These are phyloP conservation scores for Clavelina lepadiformis DNA, from an alignment of 23 tunicate species.

Conservation along the genomic window DNA sequence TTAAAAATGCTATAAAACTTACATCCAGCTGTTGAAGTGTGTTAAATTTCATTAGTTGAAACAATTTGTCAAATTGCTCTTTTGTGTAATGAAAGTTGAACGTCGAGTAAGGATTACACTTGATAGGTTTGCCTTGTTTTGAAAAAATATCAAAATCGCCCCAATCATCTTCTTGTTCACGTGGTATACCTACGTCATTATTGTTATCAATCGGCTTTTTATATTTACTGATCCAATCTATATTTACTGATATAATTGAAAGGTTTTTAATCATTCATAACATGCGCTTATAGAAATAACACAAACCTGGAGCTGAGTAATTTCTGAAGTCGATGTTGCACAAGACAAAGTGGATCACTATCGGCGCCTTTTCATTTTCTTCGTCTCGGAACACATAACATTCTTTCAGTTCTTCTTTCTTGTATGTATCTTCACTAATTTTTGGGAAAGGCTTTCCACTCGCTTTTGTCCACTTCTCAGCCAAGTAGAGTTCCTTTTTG, in stretches of 20 bases:
- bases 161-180: constrained; percentile 35
- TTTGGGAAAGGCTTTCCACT: constrained; percentile 37
- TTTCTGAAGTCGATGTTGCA: constrained; percentile 28
- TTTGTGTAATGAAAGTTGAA: no score
- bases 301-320: constrained; percentile 44
- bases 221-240: no score
- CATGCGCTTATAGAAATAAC: no score
- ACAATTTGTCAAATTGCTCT: constrained; percentile 47
- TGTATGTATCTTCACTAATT: constrained; percentile 36
- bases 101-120: no score
- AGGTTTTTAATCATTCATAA: no score
- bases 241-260: no score
- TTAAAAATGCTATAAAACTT: no score
- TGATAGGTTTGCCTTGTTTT: no score
- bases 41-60: constrained; percentile 43
- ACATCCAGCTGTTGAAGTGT: constrained; percentile 41
- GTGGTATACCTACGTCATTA: constrained; percentile 33
- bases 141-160: constrained; percentile 43
- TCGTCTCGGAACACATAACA: constrained; percentile 52
- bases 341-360: constrained; percentile 48
- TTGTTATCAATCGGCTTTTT: no score
- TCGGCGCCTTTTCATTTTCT: constrained; percentile 38
- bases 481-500: constrained; percentile 32
- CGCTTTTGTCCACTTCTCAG: constrained; percentile 55
- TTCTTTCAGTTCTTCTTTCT: constrained; percentile 47